Percentiles rank a stretch among this genome's conserved stretches.
phyloP scores from a whole-genome alignment of 1,140 invertebrate genomes.

The Leptinotarsa texana region DNA sequence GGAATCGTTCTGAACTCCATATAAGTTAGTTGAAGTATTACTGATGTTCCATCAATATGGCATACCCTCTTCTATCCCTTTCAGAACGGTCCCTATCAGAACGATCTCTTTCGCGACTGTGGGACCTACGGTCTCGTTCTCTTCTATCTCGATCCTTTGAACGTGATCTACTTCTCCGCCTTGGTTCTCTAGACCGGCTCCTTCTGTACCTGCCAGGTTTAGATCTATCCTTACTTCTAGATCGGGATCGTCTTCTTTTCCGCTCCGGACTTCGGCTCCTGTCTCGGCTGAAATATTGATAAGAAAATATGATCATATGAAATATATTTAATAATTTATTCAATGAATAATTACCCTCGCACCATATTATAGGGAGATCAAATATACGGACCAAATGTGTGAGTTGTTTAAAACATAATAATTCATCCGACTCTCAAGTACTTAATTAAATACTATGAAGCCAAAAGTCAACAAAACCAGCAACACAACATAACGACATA shows the following conservation, averaged over 20 bases:
- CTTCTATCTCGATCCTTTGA: conserved; percentile 30
- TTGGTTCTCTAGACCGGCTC: conserved; percentile 33
- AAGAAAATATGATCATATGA: conserved; percentile 5
- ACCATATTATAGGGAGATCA: not conserved
- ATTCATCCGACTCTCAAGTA: too few species aligned
- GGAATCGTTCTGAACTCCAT: not conserved
- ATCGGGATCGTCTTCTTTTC: conserved; percentile 45
- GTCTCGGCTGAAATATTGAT: conserved; percentile 34
- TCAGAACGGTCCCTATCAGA: conserved; percentile 19
- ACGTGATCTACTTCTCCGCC: conserved; percentile 35
- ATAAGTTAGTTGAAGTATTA: not conserved
- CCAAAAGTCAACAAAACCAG: too few species aligned
- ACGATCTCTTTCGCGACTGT: conserved; percentile 33
- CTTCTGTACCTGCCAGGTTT: conserved; percentile 38
- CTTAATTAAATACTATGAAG: too few species aligned
- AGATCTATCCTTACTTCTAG: conserved; percentile 46
- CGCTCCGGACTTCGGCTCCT: conserved; percentile 41
- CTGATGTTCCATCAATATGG: not conserved
- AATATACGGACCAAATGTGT: too few species aligned
- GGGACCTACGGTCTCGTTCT: conserved; percentile 35
- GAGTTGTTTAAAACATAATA: too few species aligned
- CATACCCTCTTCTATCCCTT: conserved; percentile 29
- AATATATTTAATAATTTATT: too few species aligned
- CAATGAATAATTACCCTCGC: conserved; percentile 5
- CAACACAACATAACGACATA: too few species aligned